Base-by-base conservation (phyloP, 2,888 invertebrate genomes). In the Xestoiulus laeticollis region DNA sequence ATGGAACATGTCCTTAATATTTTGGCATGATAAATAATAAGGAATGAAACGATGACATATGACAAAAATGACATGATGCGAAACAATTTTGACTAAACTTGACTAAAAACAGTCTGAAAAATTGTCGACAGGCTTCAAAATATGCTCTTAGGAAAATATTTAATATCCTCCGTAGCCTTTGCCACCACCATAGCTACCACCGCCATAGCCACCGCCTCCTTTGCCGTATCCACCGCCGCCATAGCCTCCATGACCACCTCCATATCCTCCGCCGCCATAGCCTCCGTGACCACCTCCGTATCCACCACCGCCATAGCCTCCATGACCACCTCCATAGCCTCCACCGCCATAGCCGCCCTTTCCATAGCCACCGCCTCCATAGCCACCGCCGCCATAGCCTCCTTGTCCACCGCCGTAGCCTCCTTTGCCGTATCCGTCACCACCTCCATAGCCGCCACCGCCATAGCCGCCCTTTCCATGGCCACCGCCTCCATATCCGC, bases 111-210 rank as follows among this genome's bases (percentile, higher is more conserved):
- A 32, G 30, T 78, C 30, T 30, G 78, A 26, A 30, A 30, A 78
- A 32, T 32, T 78, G 78, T 78, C 78, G 78, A 78, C 78, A 78
- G 78, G 78, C 30, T 78, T 78, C 30, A 78, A 78, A 78, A 16
- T 78, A 30, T 14, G 78, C 30, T 14, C 78, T 78, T 78, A 16
- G 78, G 78, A 32, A 4, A 78, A 78, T 78, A 14, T 78, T 16
- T 78, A 78, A 78, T 78, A 68, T 68, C 68, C 68, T 10, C 68
- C 68, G 12, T 53, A 68, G 59, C 78, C 78, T 78, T 78, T 78
- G 78, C 78, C 59, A 68, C 38, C 38, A 19, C 32, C 30, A 32
- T 38, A 22, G 38, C 85, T 38, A 14, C 38, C 38, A 26, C 43
- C 38, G 85, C 38, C 30, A 26, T 38, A 30, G 19, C 85, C 85